phyloP scores from a whole-genome alignment of 2,113 vertebrate genomes.

The Monarcha castaneiventris region DNA sequence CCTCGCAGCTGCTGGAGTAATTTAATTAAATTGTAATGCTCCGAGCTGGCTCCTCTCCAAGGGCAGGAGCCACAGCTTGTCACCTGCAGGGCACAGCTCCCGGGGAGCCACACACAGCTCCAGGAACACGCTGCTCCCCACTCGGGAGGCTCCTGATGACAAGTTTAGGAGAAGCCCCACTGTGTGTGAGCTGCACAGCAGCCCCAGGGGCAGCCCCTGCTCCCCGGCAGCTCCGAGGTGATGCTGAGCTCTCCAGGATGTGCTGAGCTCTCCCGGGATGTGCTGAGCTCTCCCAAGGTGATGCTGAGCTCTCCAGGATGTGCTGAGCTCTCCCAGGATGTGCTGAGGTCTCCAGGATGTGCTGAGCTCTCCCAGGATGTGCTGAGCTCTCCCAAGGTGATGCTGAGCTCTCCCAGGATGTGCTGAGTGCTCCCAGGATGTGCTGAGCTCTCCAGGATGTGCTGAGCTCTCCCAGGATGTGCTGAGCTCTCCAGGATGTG shows the following conservation, averaged over 20 bases:
- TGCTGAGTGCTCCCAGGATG: not conserved
- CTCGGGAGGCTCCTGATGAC: not conserved
- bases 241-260: not conserved
- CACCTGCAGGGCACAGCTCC: conserved; percentile 28
- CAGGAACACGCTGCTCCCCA: not conserved
- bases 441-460: not conserved
- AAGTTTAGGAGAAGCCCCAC: not conserved
- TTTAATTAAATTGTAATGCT: conserved; percentile 32
- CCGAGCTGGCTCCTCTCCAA: conserved; percentile 7
- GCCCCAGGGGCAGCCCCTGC: not conserved
- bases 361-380: not conserved
- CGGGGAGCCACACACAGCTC: not conserved
- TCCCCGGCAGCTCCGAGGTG: not conserved
- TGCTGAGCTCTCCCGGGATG: not conserved
- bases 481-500: too few relatives aligned
- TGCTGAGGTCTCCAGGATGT: too few relatives aligned
- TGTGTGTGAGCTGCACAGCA: not conserved
- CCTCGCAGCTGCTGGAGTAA: not conserved
- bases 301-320: too few relatives aligned
- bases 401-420: too few relatives aligned
- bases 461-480: too few relatives aligned
- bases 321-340: not conserved
- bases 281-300: not conserved
- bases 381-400: not conserved
- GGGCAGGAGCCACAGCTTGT: conserved; percentile 40